Evolutionary conservation across 2,888 invertebrate genomes (phyloP), one percentile per base, ranked within the genome.

Genomic region (Actias luna): DNA sequence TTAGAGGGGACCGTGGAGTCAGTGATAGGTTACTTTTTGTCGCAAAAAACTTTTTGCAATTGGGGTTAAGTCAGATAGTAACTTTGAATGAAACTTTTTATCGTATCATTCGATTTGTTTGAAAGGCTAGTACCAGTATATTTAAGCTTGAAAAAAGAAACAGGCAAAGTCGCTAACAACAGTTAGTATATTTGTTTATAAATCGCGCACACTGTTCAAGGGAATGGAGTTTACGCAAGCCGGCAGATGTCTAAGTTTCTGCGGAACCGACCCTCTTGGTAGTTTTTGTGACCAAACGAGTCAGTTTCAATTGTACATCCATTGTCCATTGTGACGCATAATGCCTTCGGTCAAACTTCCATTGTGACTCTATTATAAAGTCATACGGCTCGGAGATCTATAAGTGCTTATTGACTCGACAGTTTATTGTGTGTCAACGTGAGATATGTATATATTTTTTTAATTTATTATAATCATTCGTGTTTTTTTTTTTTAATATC

Each of bases 221-320:
- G 67, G 67, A 62, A 72, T 63, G 61, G 5, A 10, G 16, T 36
- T 1, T n/a, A 33, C 39, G 31, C 35, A 65, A 61, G 65, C 64
- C n/a, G 67, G 78, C 87, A 87, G 87, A 86, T 87, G 86, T 82
- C 84, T 82, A 63, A 63, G 63, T 42, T 72, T 76, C 83, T 85
- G 84, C 85, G 84, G 74, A 69, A 39, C 31, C 61, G 61, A 64
- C 65, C 69, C 69, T 67, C 65, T 66, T 65, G 63, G 58, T 29
- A 62, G 63, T 65, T 74, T 75, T 74, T 74, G 76, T 74, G 70
- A 76, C 69, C 72, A 68, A 36, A 65, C 77, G 85, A 85, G 82
- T 85, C 79, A 81, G 81, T 83, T 86, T 83, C 86, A 86, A 87
- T 87, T 87, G 87, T 71, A 67, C 39, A 1, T 5, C 58, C 29